A percentile compares a stretch with the other conserved stretches of the same genome.
Evolutionary conservation across 2,888 invertebrate genomes (phyloP).

Genomic region (Macroteleia sp.): DNA sequence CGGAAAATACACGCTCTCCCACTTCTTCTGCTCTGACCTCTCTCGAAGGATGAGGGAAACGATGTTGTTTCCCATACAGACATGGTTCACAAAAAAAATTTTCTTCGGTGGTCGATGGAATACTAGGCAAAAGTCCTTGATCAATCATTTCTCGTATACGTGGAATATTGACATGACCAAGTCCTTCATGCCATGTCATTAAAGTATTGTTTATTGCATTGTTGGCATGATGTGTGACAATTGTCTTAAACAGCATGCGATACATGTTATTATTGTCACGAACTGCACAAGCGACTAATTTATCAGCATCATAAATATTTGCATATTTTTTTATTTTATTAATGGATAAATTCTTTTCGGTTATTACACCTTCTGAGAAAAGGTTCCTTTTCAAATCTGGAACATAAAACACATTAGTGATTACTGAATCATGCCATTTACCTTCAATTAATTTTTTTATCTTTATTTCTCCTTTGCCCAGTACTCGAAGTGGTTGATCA

Average conservation of each 20-base stretch:
- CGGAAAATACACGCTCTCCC: conserved; percentile 24
- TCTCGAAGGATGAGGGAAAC: conserved; percentile 2
- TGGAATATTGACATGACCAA: conserved; percentile 47
- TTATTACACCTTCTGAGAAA: no score
- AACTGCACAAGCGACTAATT: conserved; percentile 27
- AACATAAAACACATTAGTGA: conserved; percentile 46
- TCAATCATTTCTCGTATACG: conserved; percentile 11
- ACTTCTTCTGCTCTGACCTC: conserved; percentile 2
- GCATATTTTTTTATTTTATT: no score
- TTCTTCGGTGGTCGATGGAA: not conserved
- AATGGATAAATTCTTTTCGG: no score
- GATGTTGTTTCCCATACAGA: conserved; percentile 32
- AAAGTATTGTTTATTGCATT: not conserved
- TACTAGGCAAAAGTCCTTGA: not conserved
- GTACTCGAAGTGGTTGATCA: conserved; percentile 18
- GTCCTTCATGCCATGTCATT: conserved; percentile 55
- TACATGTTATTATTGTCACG: conserved; percentile 41
- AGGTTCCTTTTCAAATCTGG: no score
- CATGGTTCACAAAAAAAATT: conserved; percentile 17
- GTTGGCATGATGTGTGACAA: conserved; percentile 1
- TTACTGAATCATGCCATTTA: conserved; percentile 39
- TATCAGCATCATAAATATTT: no score
- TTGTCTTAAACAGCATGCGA: conserved; percentile 31
- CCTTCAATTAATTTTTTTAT: conserved; percentile 4
- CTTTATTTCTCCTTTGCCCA: conserved; percentile 7